Percentiles rank a stretch among this genome's conserved stretches.
Evolutionary conservation across 1,140 invertebrate genomes (phyloP).

Genomic region (Drosophila orena): DNA sequence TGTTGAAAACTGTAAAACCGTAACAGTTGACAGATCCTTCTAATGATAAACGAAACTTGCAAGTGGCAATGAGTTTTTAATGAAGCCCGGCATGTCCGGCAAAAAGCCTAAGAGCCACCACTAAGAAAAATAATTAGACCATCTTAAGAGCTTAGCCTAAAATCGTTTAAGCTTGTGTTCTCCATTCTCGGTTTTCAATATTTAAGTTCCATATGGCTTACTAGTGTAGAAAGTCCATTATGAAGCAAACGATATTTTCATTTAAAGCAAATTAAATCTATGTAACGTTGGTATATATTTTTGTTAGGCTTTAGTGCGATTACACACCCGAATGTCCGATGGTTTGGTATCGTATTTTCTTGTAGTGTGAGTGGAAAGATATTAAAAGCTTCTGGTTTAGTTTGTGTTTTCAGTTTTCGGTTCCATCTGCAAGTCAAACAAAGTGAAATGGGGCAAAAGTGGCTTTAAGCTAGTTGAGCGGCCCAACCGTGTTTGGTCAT

Average conservation of each 20-base stretch:
- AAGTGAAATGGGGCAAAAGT: conserved; percentile 40
- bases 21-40: conserved; percentile 65
- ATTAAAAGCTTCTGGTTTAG: conserved; percentile 12
- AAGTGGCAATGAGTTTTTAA: conserved; percentile 79
- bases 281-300: not conserved
- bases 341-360: not conserved
- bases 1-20: conserved; percentile 52
- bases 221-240: not conserved
- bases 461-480: conserved; percentile 63
- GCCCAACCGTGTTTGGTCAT: conserved; percentile 60
- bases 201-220: not conserved
- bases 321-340: not conserved
- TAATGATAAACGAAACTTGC: conserved; percentile 78
- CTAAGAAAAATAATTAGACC: conserved; percentile 18
- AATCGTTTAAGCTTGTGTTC: not conserved
- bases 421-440: conserved; percentile 47
- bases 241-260: not conserved
- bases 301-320: not conserved
- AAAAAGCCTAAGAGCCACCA: conserved; percentile 24
- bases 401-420: conserved; percentile 42
- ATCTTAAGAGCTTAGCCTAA: not conserved
- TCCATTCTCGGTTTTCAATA: not conserved
- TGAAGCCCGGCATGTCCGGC: conserved; percentile 54
- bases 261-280: not conserved
- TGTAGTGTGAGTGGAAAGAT: conserved; percentile 11